Evolutionary conservation across 2,888 invertebrate species (phyloP).

Genomic region (Tetramorium bicarinatum): DNA sequence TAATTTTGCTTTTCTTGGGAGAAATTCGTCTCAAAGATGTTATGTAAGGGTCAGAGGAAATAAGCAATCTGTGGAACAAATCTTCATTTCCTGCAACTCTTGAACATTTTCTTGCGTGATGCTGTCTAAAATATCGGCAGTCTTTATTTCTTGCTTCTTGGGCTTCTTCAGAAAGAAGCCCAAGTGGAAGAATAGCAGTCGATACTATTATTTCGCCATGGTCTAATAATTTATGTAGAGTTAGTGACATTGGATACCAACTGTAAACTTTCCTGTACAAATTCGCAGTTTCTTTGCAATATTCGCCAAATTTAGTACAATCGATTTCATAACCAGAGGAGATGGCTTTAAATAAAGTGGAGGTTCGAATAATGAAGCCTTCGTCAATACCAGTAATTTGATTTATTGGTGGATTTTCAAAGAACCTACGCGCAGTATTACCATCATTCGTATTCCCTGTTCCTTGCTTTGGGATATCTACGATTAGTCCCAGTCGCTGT

Average conservation of each 20-base stretch:
- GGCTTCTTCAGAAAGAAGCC: not conserved
- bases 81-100: not conserved
- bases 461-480: not conserved
- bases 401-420: not conserved
- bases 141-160: not conserved
- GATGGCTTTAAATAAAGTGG: not conserved
- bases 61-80: constrained; percentile 6
- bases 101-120: not conserved
- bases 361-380: not conserved
- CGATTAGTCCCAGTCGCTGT: not conserved
- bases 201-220: not conserved
- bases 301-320: not conserved
- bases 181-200: constrained; percentile 8
- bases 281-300: not conserved
- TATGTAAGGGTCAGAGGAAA: constrained; percentile 14
- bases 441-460: not conserved
- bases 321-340: not conserved
- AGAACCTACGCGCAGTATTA: not conserved
- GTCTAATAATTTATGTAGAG: not conserved
- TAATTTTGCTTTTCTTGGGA: not conserved
- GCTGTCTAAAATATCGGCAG: constrained; percentile 3
- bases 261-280: not conserved
- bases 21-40: not conserved
- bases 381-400: not conserved
- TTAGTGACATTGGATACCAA: constrained; percentile 17